A percentile compares a stretch with the other conserved stretches of the same genome.
These are phyloP conservation scores for Pristionchus arcanus DNA, from an alignment of 2,888 invertebrate genomes.

Conservation along the genomic window DNA sequence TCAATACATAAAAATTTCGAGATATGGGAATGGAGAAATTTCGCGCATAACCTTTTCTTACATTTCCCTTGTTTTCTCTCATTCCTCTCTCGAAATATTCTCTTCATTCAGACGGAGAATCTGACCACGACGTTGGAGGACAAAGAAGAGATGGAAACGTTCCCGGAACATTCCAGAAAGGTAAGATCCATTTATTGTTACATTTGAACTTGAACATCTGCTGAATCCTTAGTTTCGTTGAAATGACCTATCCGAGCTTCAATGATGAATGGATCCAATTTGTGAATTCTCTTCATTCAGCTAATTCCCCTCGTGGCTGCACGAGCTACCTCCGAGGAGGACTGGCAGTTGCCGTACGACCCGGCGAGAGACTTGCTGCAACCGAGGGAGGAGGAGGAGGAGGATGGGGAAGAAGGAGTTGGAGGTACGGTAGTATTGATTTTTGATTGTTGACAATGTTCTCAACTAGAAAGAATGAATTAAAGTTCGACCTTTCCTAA, in stretches of 20 bases:
- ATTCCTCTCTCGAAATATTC: background rate
- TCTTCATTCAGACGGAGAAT: background rate
- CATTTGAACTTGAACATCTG: too few species aligned
- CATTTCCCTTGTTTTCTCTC: too few species aligned
- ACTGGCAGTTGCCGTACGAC: constrained; percentile 5
- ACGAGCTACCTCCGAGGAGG: background rate
- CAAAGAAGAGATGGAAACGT: constrained; percentile 27
- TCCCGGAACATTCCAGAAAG: constrained; percentile 1
- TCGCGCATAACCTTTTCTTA: too few species aligned
- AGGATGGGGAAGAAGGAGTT: background rate
- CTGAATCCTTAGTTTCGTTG: too few species aligned
- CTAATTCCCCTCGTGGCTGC: constrained; percentile 13
- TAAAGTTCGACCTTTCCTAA: too few species aligned
- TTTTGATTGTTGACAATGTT: background rate
- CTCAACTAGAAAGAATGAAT: too few species aligned
- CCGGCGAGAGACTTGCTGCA: background rate
- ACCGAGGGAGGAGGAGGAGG: background rate
- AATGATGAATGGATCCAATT: too few species aligned
- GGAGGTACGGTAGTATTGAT: background rate
- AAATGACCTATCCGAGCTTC: too few species aligned
- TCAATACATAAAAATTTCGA: too few species aligned
- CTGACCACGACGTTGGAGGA: background rate
- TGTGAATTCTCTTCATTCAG: background rate
- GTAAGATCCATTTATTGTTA: background rate
- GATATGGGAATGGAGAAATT: too few species aligned